Evolutionary conservation across 2,888 invertebrate genomes (phyloP).

Genomic region (Blomia tropicalis): DNA sequence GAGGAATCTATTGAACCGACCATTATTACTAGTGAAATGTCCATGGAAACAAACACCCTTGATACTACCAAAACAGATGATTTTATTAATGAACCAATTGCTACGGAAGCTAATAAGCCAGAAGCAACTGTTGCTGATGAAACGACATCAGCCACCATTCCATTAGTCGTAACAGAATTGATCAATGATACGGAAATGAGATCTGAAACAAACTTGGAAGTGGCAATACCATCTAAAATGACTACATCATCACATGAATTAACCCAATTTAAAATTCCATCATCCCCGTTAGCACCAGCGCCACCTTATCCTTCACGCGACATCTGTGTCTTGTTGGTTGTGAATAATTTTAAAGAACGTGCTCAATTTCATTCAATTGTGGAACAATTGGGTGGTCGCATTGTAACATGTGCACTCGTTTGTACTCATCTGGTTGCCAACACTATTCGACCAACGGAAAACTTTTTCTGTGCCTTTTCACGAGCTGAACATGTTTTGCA

Average conservation of each 20-base stretch:
- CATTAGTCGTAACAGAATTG: not conserved
- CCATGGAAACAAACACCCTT: not conserved
- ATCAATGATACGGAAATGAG: not conserved
- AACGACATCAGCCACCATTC: not conserved
- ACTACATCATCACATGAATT: too few relatives aligned
- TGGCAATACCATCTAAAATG: too few relatives aligned
- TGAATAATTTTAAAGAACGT: not conserved
- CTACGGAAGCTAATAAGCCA: not conserved
- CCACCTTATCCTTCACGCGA: not conserved
- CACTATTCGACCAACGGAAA: constrained; percentile 63
- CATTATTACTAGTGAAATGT: not conserved
- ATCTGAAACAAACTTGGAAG: too few relatives aligned
- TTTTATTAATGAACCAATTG: not conserved
- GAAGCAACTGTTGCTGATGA: not conserved
- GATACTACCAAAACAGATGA: not conserved
- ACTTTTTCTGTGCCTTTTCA: constrained; percentile 67
- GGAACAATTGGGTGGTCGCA: constrained; percentile 60
- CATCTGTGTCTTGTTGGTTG: constrained; percentile 13
- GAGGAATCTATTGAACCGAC: not conserved
- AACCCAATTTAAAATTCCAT: not conserved
- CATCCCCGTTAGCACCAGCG: not conserved
- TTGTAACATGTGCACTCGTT: constrained; percentile 55
- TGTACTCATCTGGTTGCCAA: constrained; percentile 65
- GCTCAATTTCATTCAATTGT: constrained; percentile 39
- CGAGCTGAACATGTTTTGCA: constrained; percentile 62